These are phyloP conservation scores for Pinna nobilis DNA, from an alignment of 1,140 invertebrate species.

Conservation along the genomic window DNA sequence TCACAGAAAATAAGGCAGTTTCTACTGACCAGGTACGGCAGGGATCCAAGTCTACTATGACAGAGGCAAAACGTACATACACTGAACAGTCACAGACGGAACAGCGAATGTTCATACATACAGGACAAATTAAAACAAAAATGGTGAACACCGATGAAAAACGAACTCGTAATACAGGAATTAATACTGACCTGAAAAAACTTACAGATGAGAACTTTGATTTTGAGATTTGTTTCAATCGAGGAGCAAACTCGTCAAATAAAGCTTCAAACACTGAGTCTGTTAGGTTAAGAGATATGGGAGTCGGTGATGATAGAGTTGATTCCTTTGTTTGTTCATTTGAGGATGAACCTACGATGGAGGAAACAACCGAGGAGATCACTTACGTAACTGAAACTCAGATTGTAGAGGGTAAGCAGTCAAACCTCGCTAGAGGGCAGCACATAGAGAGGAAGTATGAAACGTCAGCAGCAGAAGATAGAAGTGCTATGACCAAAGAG, in stretches of 20 bases:
- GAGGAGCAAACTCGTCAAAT: conserved; percentile 40
- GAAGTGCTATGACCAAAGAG: conserved; percentile 3
- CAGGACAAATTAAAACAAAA: conserved; percentile 59
- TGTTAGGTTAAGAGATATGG: conserved; percentile 33
- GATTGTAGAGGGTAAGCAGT: conserved; percentile 21
- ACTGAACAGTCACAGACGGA: conserved; percentile 63
- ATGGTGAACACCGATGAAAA: conserved; percentile 62
- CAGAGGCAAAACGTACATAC: conserved; percentile 49
- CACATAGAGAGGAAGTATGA: neutral
- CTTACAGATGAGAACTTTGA: conserved; percentile 53
- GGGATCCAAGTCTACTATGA: conserved; percentile 63
- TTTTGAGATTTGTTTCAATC: conserved; percentile 49
- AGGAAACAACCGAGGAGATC: conserved; percentile 40
- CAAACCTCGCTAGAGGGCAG: conserved; percentile 13
- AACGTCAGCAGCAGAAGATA: neutral
- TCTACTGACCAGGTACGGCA: conserved; percentile 64
- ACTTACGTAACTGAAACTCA: conserved; percentile 27
- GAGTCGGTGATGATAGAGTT: conserved; percentile 48
- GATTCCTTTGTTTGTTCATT: conserved; percentile 45
- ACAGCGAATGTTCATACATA: conserved; percentile 57
- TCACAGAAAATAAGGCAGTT: conserved; percentile 64
- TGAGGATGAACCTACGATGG: conserved; percentile 47
- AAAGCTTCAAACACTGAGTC: conserved; percentile 40
- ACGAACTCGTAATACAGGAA: conserved; percentile 45
- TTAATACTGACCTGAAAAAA: conserved; percentile 57